Base-by-base conservation (phyloP, 2,888 invertebrate species). In the Helobdella robusta region DNA sequence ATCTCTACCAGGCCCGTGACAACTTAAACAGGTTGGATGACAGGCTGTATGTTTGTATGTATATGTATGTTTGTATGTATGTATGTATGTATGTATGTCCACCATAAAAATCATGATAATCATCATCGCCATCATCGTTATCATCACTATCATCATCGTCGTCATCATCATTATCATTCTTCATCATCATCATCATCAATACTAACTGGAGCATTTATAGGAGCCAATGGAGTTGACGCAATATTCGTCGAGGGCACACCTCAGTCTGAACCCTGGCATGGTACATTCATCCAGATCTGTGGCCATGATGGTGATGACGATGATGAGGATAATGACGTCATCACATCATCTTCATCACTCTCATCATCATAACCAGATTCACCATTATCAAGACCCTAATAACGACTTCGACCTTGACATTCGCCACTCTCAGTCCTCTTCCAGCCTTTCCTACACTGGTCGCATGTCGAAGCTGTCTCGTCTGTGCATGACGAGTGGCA, bases 371-470 rank as follows among this genome's bases (percentile, higher is more conserved):
- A 30, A 54, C 35, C 32, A 54, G 28, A 28, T 18, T 32, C 34
- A 54, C 46, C 56, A 59, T 46, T 35, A 65, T 61, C 50, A 66
- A 30, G 48, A 59, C 34, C 62, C 48, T 40, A 18, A 18, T 3
- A 4, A 20, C 36, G 8, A 20, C 36, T 50, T 30, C 28, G 30
- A 77, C 77, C 77, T 68, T 74, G 68, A 75, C 94, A 94, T 0
- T 88, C 84, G 35, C 86, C 87, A 0, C 85, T 80, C 68, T 86
- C 84, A 2, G 50, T 44, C 20, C 40, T 46, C 32, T 81, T 74
- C 86, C 88, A 94, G 1, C 94, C 94, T 4, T 81, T 77, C 40
- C 82, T 83, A 76, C 87, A 88, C 58, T 83, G 83, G 25, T 81
- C 80, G 76, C 87, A 87, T 2, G 77, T 79, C 67, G 76, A 77